A percentile compares a stretch with the other conserved stretches of the same genome.
Evolutionary conservation across 2,888 invertebrate species (phyloP).

Genomic region (Uloborus plumipes): DNA sequence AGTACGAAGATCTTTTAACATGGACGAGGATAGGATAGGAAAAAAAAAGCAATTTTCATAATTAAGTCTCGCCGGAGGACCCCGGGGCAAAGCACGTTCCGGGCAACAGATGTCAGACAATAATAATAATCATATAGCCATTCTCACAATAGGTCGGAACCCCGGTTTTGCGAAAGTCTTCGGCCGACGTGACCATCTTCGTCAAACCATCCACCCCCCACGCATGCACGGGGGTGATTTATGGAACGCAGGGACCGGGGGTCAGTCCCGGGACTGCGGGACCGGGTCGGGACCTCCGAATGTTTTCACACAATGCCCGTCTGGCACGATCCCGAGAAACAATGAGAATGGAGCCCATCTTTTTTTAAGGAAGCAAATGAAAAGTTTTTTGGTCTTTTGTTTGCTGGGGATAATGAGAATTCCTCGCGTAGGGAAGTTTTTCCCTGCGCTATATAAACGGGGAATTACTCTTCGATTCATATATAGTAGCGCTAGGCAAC

Average conservation of each 20-base stretch:
- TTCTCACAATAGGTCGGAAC: constrained; percentile 46
- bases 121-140: constrained; percentile 39
- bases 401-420: background rate
- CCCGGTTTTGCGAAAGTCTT: constrained; percentile 33
- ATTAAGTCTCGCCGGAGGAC: constrained; percentile 39
- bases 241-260: constrained; percentile 38
- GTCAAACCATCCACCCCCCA: constrained; percentile 25
- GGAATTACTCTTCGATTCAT: too few species aligned
- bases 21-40: too few species aligned
- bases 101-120: constrained; percentile 36
- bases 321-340: constrained; percentile 37
- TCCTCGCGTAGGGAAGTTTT: too few species aligned
- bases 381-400: constrained; percentile 10
- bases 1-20: background rate
- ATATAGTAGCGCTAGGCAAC: too few species aligned
- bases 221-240: constrained; percentile 33
- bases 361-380: constrained; percentile 15
- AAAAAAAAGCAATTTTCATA: constrained; percentile 28
- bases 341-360: constrained; percentile 25
- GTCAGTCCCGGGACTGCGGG: constrained; percentile 8
- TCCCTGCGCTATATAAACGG: too few species aligned
- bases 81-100: background rate
- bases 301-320: constrained; percentile 37
- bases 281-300: constrained; percentile 40
- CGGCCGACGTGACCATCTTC: constrained; percentile 36